Percentiles rank a stretch among this genome's conserved stretches.
Conservation (phyloP, 2,113 vertebrate genomes). For the Urocynchramus pylzowi region DNA sequence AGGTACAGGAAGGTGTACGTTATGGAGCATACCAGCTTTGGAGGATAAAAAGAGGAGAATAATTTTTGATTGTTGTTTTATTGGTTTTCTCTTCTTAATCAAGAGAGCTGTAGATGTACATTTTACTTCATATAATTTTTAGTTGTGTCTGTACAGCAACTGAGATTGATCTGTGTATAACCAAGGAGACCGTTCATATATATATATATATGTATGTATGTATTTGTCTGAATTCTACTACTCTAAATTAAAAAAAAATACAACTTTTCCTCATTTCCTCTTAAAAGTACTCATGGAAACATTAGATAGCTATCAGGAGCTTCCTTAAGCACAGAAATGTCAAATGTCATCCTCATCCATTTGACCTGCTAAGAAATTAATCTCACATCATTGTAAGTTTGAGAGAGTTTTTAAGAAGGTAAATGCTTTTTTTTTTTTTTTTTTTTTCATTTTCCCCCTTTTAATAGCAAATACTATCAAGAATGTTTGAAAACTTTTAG, state of each 20-base stretch:
- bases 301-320: constrained; percentile 26
- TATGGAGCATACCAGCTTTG: fast-evolving
- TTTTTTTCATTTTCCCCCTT: not conserved
- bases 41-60: not conserved
- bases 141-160: not conserved
- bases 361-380: constrained; percentile 54
- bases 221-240: not conserved
- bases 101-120: not conserved
- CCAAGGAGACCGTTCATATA: not conserved
- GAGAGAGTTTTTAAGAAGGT: constrained; percentile 61
- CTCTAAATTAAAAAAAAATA: not conserved
- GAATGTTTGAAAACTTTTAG: constrained; percentile 70
- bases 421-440: constrained; percentile 17
- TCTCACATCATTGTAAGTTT: constrained; percentile 11
- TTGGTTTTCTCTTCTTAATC: not conserved
- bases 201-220: too few species aligned
- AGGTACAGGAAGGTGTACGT: not conserved
- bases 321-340: constrained; percentile 26
- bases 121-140: not conserved
- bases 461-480: constrained; percentile 62
- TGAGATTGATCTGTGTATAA: not conserved
- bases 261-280: not conserved
- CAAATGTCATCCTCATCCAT: constrained; percentile 36
- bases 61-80: not conserved
- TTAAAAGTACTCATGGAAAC: not conserved